These are phyloP conservation scores for Tapirus terrestris DNA, from an alignment of 2,113 vertebrate species.

Conservation along the genomic window DNA sequence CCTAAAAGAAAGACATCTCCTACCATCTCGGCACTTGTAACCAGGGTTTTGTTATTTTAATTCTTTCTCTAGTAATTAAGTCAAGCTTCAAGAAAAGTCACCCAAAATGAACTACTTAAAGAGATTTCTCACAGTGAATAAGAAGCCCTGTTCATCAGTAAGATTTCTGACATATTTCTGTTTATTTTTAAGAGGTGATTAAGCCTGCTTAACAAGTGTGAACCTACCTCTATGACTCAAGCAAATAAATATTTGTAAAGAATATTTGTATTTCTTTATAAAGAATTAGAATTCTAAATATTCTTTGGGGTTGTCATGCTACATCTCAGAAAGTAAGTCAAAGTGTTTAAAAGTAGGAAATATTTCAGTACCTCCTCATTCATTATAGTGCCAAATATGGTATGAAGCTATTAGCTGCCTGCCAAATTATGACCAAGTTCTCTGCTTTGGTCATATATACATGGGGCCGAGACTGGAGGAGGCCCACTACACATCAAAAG, in stretches of 20 bases:
- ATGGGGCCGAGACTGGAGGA: neutral
- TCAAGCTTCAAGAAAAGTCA: slow-evolving; percentile 26
- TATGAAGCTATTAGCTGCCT: neutral
- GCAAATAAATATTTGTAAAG: neutral
- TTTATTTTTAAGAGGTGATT: slow-evolving; percentile 17
- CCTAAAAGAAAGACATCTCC: neutral
- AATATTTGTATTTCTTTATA: neutral
- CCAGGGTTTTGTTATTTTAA: neutral
- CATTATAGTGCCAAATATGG: neutral
- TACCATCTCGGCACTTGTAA: neutral
- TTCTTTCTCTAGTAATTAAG: slow-evolving; percentile 4
- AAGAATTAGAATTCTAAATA: neutral
- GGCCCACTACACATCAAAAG: neutral
- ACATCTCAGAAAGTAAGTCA: slow-evolving; percentile 10
- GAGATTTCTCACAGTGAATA: neutral
- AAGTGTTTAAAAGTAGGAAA: neutral
- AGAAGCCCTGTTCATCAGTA: neutral
- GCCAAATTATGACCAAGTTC: neutral
- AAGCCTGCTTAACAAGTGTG: slow-evolving; percentile 22
- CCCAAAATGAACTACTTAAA: slow-evolving; percentile 9
- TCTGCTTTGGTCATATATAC: neutral
- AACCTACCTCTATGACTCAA: slow-evolving; percentile 45
- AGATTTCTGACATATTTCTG: neutral
- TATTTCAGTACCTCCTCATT: neutral
- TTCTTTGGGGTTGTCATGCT: neutral